Base-by-base conservation (phyloP, 2,888 invertebrate species). In the Apeira syringaria region DNA sequence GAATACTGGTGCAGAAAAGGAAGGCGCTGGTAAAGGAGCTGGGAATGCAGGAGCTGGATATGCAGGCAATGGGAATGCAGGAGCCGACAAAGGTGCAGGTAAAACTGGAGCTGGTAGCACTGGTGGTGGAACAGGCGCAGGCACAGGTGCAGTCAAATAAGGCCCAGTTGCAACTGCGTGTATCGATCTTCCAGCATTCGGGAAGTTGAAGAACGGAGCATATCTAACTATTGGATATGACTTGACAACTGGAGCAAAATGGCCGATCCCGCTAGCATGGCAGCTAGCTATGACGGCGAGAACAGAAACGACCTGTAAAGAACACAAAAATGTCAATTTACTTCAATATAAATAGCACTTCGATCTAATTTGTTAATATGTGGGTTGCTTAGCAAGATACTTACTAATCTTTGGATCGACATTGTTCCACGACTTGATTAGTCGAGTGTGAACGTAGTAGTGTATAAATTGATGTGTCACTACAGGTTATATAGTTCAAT, bases 401-500 rank as follows among this genome's bases (percentile, higher is more conserved):
- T 86, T 71, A 89, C 88, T 76, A 84, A 71, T 82, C 74, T 80
- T 64, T 74, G 53, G 50, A 70, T 61, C 60, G 74, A 73, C 88
- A 89, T 88, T 58, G 54, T 79, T 53, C 56, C 47, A 67, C 77
- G 78, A 83, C 82, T 78, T 73, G 78, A 73, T 77, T 61, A 79
- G 76, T 73, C 79, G 74, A 73, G 68, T 68, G 60, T 70, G 73
- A 73, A 76, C 64, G 67, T 62, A 64, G 69, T 66, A 79, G 74
- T 88, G 86, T 83, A 64, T 68, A 68, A 70, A 77, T 71, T 60
- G 61, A 76, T 78, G 63, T 78, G 72, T 74, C 74, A 83, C 77
- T 47, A 61, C 76, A 74, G 72, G 68, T 86, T 89, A 86, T 89
- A 89, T 89, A 89, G 83, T 85, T 84, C 82, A 84, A 46, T 70